These are phyloP conservation scores for Dendrocincla tyrannina DNA, from an alignment of 2,797 vertebrate genomes.

Conservation along the genomic window DNA sequence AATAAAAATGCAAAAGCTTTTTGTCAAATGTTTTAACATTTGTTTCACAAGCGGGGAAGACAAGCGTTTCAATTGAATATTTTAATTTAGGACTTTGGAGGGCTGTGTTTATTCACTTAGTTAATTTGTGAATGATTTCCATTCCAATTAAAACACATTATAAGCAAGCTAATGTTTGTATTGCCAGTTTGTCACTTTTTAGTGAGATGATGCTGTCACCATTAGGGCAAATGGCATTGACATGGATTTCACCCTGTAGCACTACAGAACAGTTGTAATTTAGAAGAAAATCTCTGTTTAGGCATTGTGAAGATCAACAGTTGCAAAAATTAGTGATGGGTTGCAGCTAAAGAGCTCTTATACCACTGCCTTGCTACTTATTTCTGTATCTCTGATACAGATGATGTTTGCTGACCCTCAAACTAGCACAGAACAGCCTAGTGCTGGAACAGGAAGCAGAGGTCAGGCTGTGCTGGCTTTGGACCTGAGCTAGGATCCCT, in stretches of 20 bases:
- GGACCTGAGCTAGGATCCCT: neutral
- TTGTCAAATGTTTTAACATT: neutral
- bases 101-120: conserved; percentile 33
- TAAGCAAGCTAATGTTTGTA: neutral
- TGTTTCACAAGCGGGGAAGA: neutral
- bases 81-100: conserved; percentile 28
- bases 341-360: neutral
- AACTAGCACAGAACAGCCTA: conserved; percentile 1
- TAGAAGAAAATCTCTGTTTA: neutral
- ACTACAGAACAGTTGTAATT: neutral
- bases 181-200: neutral
- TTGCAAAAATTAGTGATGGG: neutral
- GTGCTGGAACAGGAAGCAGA: neutral
- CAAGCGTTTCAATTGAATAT: neutral
- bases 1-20: conserved; percentile 24
- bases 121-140: conserved; percentile 8
- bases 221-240: neutral
- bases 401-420: neutral
- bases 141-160: neutral
- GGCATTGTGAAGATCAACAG: neutral
- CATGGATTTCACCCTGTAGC: neutral
- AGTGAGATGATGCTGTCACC: neutral
- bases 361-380: neutral
- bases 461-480: neutral
- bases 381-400: neutral